Evolutionary conservation across 2,797 vertebrate species (phyloP).

Genomic region (Megaceryle alcyon): DNA sequence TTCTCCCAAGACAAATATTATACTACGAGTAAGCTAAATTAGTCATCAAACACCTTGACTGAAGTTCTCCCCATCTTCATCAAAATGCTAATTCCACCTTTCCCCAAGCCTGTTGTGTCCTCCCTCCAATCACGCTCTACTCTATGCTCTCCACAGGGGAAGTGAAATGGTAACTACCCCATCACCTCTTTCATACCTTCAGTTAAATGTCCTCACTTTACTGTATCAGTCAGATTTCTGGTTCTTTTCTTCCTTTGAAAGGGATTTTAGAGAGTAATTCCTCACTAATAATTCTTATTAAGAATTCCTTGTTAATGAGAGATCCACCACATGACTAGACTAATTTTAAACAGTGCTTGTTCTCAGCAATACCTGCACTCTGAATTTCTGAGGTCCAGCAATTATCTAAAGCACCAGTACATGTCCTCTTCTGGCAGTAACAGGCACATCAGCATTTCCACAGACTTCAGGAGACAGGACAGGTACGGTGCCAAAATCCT

Average conservation of each 20-base stretch:
- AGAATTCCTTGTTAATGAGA: slow-evolving; percentile 21
- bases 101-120: background rate
- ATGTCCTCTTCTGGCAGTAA: background rate
- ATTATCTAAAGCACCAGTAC: background rate
- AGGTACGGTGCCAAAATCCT: background rate
- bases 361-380: background rate
- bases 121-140: background rate
- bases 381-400: background rate
- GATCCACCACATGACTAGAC: background rate
- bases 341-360: background rate
- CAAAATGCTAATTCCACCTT: background rate
- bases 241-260: background rate
- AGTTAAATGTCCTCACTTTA: background rate
- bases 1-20: background rate
- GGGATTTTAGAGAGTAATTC: background rate
- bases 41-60: background rate
- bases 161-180: background rate
- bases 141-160: background rate
- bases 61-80: background rate
- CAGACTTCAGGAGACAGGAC: background rate
- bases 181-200: background rate
- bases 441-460: background rate
- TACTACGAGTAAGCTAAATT: background rate
- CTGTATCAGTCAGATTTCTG: background rate
- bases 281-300: slow-evolving; percentile 16